Evolutionary conservation across 2,113 vertebrate genomes (phyloP), one percentile per base, ranked within the genome.

Genomic region (Sceloporus undulatus): DNA sequence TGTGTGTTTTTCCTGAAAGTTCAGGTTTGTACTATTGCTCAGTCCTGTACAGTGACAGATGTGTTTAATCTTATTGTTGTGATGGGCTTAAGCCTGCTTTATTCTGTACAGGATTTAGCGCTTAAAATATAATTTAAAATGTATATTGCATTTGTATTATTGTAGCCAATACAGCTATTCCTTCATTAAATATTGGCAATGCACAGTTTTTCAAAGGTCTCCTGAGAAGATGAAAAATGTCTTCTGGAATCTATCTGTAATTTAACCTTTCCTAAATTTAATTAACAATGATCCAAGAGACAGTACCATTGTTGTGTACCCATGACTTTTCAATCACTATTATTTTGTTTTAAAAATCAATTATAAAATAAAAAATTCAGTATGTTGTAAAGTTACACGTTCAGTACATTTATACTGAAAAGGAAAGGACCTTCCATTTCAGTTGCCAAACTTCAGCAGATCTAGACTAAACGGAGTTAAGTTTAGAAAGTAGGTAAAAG

Each of bases 301-400:
- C 3, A 77, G 9, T 59, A 5, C 56, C 14, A 16, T 59, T 59
- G 5, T 88, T 66, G 66, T 82, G 5, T 42, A 4, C 48, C 23
- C 29, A 25, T 87, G 34, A 18, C 40, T 81, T 82, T 81, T 87
- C 48, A 59, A 16, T 34, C 29, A 1, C 68, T 9, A 79, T 79
- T 73, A 79, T 34, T 84, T 52, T 90, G 75, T 83, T 66, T 66
- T 18, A 62, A 88, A 88, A 84, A 62, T 14, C 82, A 90, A 68
- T 3, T 81, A 82, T 90, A 91, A 91, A 92, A 90, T 82, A 79
- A 90, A 86, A 85, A 48, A n/a, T 19, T 79, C 9, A 81, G 38
- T 65, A 4, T 83, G 87, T 71, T 71, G 29, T 29, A 71, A 27
- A 71, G 25, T 71, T 8, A 71, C 27, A 9, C 7, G 9, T 86